Conservation (phyloP, 2,888 invertebrate species). For the Salpingus planirostris region DNA sequence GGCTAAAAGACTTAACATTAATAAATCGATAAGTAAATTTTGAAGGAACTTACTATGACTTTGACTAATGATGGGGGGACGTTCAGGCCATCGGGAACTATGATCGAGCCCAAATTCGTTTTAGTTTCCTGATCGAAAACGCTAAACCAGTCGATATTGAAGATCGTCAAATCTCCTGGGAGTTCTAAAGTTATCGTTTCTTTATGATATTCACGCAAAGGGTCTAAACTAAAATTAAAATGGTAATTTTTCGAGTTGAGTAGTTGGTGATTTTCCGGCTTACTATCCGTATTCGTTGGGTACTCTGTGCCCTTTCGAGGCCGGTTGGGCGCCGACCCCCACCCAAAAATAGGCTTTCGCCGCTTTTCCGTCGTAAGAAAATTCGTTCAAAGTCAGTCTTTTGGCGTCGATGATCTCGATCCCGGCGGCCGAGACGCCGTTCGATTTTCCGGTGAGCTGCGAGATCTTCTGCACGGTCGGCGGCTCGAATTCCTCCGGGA, state of each 20-base stretch:
- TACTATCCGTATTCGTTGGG: slow-evolving; percentile 91
- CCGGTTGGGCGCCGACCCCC: slow-evolving; percentile 81
- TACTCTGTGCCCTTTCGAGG: slow-evolving; percentile 68
- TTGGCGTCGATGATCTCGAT: slow-evolving; percentile 73
- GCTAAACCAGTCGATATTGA: slow-evolving; percentile 76
- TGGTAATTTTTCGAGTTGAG: too few species aligned
- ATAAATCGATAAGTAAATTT: background rate
- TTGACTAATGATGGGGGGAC: slow-evolving; percentile 78
- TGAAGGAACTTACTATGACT: slow-evolving; percentile 39
- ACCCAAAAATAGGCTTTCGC: slow-evolving; percentile 79
- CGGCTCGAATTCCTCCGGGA: slow-evolving; percentile 85
- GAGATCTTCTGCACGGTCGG: slow-evolving; percentile 60
- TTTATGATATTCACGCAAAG: slow-evolving; percentile 60
- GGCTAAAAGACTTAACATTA: slow-evolving; percentile 34
- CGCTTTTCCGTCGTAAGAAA: slow-evolving; percentile 69
- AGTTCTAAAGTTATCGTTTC: slow-evolving; percentile 66
- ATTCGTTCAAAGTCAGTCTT: slow-evolving; percentile 66
- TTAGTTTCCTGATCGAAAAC: slow-evolving; percentile 63
- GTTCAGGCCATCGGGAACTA: slow-evolving; percentile 71
- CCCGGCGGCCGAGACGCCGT: slow-evolving; percentile 61
- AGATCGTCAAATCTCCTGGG: slow-evolving; percentile 74
- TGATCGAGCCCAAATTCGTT: slow-evolving; percentile 62
- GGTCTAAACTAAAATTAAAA: slow-evolving; percentile 58
- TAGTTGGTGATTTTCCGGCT: too few species aligned
- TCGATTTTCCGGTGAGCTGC: slow-evolving; percentile 50